Evolutionary conservation across 2,888 invertebrate species (phyloP), one percentile per base, ranked within the genome.

Genomic region (Phaonia tiefii): DNA sequence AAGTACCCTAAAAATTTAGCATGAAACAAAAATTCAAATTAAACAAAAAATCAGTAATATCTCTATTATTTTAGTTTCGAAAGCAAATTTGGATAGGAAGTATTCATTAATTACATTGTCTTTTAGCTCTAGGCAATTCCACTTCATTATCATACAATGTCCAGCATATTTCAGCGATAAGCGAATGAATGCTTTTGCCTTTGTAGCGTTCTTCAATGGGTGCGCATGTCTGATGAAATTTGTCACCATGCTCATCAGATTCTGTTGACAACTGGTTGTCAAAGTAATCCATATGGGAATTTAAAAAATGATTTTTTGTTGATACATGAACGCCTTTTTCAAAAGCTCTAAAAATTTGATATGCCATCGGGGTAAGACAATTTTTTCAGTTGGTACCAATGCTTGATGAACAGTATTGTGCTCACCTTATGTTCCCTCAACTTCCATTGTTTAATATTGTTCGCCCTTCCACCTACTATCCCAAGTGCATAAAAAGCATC

Each of bases 401-500:
- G 49, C 49, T 49, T 49, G 17, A 49, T 49, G 54, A 25, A 56
- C 25, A 25, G 4, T n/a, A 56, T 56, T 56, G 54, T 56, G 54
- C 54, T 56, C 54, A 25, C 26, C 54, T 25, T 25, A 56, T 56
- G 26, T 56, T 56, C 54, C 54, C 26, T 56, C 54, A 56, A 22
- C 54, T 25, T 56, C 25, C 54, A 56, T 56, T 56, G 22, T 51
- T 51, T 56, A 56, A 56, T 25, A 56, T 56, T 56, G 25, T 11
- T 56, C 54, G 54, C 25, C 10, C 54, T 22, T 56, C 22, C 26
- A 56, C 25, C 22, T 25, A 25, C 22, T 56, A 25, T 56, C 54
- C 54, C 54, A 56, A 56, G 25, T 56, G 54, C 22, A 11, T 17
- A 56, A 11, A n/a, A 56, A 56, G 44, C n/a, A 44, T 44, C 44